phyloP scores from a whole-genome alignment of 2,113 vertebrate species.

The Rhodinocichla rosea region DNA sequence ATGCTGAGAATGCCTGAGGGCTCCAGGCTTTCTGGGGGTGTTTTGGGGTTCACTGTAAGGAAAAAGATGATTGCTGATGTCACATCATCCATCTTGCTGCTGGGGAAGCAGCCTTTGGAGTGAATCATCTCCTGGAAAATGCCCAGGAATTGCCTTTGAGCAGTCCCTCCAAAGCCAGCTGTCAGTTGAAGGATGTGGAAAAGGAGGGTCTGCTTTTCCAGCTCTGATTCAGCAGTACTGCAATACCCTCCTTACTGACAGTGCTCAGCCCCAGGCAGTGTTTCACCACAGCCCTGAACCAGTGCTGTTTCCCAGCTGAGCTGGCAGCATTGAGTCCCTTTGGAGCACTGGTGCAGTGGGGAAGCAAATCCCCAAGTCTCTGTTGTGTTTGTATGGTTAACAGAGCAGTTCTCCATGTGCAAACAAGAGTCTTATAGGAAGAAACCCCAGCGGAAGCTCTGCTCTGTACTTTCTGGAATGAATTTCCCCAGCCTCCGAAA shows the following conservation, averaged over 20 bases:
- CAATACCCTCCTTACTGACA: background rate
- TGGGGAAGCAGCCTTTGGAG: background rate
- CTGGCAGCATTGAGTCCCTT: background rate
- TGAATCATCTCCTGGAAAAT: background rate
- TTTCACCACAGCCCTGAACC: background rate
- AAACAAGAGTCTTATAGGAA: background rate
- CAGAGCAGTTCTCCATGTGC: background rate
- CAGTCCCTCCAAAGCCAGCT: background rate
- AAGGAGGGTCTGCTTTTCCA: background rate
- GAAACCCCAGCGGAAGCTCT: background rate
- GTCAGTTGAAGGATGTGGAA: background rate
- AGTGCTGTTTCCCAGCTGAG: background rate
- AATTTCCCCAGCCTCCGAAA: background rate
- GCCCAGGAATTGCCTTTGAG: background rate
- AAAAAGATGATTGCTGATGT: background rate
- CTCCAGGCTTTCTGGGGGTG: background rate
- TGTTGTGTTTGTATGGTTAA: background rate
- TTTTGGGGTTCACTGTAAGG: background rate
- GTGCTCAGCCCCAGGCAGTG: background rate
- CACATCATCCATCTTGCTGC: background rate
- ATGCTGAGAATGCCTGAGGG: background rate
- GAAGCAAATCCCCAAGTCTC: accelerated
- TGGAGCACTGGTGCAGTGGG: background rate
- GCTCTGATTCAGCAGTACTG: background rate
- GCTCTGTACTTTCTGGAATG: background rate